A percentile compares a stretch with the other conserved stretches of the same genome.
Conservation (phyloP, 2,888 invertebrate species). For the Dichetophora obliterata region DNA sequence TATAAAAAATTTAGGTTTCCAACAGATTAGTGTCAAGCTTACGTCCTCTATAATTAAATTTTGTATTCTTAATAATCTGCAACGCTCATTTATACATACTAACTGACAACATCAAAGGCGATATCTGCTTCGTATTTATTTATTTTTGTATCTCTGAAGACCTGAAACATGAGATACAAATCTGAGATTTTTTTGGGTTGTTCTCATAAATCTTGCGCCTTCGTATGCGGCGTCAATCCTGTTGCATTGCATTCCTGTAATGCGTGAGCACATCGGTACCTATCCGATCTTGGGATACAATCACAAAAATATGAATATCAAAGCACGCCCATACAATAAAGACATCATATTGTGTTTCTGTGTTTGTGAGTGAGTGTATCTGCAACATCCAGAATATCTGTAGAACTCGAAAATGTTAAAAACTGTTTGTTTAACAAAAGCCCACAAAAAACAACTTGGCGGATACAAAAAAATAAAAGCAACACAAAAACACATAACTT, state of each 20-base stretch:
- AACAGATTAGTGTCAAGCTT: too few relatives aligned
- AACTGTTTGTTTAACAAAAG: conserved; percentile 4
- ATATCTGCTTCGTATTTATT: background rate
- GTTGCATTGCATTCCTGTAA: background rate
- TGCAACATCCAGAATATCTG: too few relatives aligned
- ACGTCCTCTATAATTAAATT: background rate
- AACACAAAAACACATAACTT: too few relatives aligned
- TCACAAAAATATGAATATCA: conserved; percentile 8
- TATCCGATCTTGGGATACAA: background rate
- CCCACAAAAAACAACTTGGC: background rate
- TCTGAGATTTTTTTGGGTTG: conserved; percentile 30
- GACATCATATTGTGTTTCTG: background rate
- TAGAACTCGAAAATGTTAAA: background rate
- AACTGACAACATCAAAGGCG: background rate
- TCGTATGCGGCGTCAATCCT: background rate
- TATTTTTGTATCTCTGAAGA: background rate
- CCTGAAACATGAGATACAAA: conserved; percentile 22
- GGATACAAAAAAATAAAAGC: background rate
- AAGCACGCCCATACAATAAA: conserved; percentile 7
- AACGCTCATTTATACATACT: background rate
- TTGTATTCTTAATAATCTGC: background rate
- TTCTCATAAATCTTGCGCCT: conserved; percentile 26
- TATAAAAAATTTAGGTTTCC: too few relatives aligned
- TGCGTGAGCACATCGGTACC: background rate
- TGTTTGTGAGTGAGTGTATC: too few relatives aligned